phyloP scores from a whole-genome alignment of 2,888 invertebrate species.

The Dryomyza anilis region DNA sequence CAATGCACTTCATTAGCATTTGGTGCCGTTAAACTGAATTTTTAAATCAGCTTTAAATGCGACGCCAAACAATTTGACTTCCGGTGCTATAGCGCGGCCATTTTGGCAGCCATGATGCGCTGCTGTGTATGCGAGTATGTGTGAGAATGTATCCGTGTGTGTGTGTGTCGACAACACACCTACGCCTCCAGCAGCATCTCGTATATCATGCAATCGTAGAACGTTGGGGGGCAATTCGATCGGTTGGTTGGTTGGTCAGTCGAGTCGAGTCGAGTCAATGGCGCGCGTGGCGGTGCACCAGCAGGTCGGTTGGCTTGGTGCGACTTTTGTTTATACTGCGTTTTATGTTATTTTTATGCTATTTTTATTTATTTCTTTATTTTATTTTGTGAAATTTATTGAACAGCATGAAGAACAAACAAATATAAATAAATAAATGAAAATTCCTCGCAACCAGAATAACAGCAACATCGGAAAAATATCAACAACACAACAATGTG shows the following conservation, averaged over 20 bases:
- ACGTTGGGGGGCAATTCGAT: too few relatives aligned
- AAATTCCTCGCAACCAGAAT: too few relatives aligned
- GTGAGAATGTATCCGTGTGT: not conserved
- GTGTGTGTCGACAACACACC: not conserved
- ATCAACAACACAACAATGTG: not conserved
- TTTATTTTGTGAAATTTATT: not conserved
- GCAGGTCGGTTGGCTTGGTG: not conserved
- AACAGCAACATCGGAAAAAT: too few relatives aligned
- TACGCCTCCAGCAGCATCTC: too few relatives aligned
- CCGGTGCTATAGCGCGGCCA: not conserved
- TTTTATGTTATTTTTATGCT: not conserved
- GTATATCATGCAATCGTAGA: too few relatives aligned
- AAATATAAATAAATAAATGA: too few relatives aligned
- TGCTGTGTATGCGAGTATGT: not conserved
- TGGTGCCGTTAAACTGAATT: not conserved
- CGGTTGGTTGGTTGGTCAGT: too few relatives aligned
- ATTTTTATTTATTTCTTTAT: too few relatives aligned
- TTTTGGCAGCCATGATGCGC: conserved; percentile 5
- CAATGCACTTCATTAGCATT: too few relatives aligned
- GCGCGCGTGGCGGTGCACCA: too few relatives aligned
- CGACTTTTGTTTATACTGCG: not conserved
- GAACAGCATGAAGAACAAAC: not conserved
- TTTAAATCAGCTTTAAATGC: not conserved
- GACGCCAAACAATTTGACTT: not conserved
- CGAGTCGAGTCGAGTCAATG: too few relatives aligned